Evolutionary conservation across 2,888 invertebrate species (phyloP).

Genomic region (Spisula subtruncata): DNA sequence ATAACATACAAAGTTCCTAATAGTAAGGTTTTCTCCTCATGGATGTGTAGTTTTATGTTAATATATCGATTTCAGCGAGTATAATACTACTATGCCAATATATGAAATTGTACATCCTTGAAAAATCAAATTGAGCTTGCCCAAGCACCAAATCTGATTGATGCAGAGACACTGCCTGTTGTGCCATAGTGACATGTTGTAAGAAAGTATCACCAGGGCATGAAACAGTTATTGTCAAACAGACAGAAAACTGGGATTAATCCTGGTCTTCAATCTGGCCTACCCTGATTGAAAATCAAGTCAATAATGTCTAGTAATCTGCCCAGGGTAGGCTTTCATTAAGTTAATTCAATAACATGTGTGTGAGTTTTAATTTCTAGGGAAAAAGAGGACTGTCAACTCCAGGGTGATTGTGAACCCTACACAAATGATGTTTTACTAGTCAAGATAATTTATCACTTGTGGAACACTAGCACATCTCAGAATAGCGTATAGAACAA

Average conservation of each 20-base stretch:
- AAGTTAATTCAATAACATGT: too few species aligned
- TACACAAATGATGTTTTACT: too few species aligned
- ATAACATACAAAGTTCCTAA: constrained; percentile 32
- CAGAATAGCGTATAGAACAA: constrained; percentile 47
- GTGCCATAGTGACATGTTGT: too few species aligned
- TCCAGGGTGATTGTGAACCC: too few species aligned
- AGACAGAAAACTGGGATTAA: constrained; percentile 58
- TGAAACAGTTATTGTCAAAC: constrained; percentile 55
- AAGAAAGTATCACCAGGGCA: constrained; percentile 50
- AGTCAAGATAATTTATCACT: too few species aligned
- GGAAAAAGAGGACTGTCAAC: too few species aligned
- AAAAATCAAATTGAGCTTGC: too few species aligned
- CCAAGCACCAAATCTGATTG: too few species aligned
- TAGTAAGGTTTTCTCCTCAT: constrained; percentile 50
- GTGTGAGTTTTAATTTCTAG: too few species aligned
- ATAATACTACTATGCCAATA: too few species aligned
- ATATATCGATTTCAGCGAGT: neutral
- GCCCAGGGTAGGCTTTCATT: constrained; percentile 38
- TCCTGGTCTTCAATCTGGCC: constrained; percentile 48
- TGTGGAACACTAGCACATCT: constrained; percentile 10
- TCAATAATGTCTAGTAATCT: constrained; percentile 12
- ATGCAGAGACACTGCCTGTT: too few species aligned
- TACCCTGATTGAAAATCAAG: constrained; percentile 61
- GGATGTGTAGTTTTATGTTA: constrained; percentile 24
- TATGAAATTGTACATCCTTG: too few species aligned